Base-by-base conservation (phyloP, 2,797 vertebrate species). In the Scolopax rusticola region DNA sequence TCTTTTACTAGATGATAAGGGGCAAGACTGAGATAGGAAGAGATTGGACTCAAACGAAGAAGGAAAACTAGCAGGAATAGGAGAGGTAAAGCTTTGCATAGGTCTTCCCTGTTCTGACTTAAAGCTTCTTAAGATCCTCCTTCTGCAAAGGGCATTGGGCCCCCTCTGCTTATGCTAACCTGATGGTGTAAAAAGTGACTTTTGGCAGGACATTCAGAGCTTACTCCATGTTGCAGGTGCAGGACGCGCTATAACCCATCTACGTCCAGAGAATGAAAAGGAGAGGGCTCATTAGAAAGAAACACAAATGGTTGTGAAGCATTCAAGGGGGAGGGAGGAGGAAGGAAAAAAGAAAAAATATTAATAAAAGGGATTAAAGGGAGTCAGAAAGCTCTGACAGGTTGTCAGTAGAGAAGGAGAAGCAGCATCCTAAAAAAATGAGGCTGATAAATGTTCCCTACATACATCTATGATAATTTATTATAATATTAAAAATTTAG, bases 291-390 rank as follows among this genome's bases (percentile, higher is more conserved):
- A 15, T n/a, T 38, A 41, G 60, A 93, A 25, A 48, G 36, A 84
- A 76, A 85, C 17, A 48, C 24, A 79, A 64, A 65, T 11, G 15
- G 38, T 1, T 9, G 28, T 17, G 19, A 60, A 41, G 45, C 68
- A 63, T 10, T 65, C 21, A 47, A 33, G 10, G 5, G 7, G 56
- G 21, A 2, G 6, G 32, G 32, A 8, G 19, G 13, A 9, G 14
- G 1, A 24, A 1, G 6, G 9, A 23, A n/a, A 8, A 5, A 27
- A 23, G 14, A 40, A 59, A n/a, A 59, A n/a, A 13, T 2, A 6
- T 30, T 36, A 56, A 50, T 32, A 25, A 82, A 83, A 40, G 25
- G 21, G 10, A 78, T 47, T 79, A 61, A 76, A 79, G 16, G 18
- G 64, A 68, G 40, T 63, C 64, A 28, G 36, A 73, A 61, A 47